Evolutionary conservation across 2,888 invertebrate species (phyloP), one percentile per base, ranked within the genome.

Genomic region (Pseudococcus jackbeardsleyi): DNA sequence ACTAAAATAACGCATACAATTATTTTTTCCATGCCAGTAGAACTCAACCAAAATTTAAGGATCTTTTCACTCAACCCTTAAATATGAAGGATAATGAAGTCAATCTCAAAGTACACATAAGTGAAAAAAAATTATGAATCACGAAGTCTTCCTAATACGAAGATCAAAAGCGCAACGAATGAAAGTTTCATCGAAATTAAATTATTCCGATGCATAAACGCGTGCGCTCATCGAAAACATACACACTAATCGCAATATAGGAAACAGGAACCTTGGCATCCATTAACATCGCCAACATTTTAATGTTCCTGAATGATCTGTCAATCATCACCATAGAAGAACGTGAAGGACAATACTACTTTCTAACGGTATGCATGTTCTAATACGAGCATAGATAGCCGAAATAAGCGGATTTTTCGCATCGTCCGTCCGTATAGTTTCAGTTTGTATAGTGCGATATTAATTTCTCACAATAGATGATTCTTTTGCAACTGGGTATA

Each of bases 261-360:
- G 72, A 72, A 72, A 72, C 72, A 72, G 72, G 72, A 72, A 72
- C 72, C 72, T 72, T 72, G 72, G 72, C 72, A 72, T 72, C 72
- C 17, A 72, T 33, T 39, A 72, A 72, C 72, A 72, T 33, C 72
- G 39, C 72, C 8, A 72, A 72, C 72, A 33, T 72, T 64, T 64
- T 72, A 72, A 72, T 33, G 72, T 33, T 72, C 33, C 72, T 72
- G 72, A 72, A 72, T 72, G 72, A 33, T 72, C 72, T 72, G 72
- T 72, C 72, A 72, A 72, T 72, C 72, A 72, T 72, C 72, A 33
- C 72, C 7, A 64, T 64, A 64, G 19, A 72, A 33, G 33, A 72
- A 72, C 72, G 72, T 72, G 72, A 72, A 72, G 72, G 72, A 72
- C 72, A 72, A 72, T 72, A 72, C 72, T 11, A 72, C 72, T 72